Conservation (phyloP, 2,797 vertebrate genomes). For the Orestias chungarensis region DNA sequence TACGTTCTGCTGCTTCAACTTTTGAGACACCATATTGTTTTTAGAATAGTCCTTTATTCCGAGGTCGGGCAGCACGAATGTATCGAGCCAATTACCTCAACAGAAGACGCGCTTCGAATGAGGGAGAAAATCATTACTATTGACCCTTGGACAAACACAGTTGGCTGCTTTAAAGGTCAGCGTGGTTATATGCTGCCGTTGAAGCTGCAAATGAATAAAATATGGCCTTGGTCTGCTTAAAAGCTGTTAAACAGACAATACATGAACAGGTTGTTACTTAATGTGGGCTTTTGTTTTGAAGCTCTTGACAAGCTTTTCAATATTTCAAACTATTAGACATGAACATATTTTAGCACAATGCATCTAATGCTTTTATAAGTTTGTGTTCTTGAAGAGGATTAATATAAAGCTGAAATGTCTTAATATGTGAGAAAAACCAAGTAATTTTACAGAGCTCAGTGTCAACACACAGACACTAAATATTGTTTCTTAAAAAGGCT, state of each 20-base stretch:
- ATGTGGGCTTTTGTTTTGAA: background rate
- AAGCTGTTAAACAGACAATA: background rate
- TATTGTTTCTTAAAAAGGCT: too few relatives aligned
- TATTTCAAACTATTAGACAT: background rate
- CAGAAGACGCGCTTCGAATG: conserved; percentile 7
- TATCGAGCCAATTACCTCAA: conserved; percentile 36
- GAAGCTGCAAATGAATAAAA: conserved; percentile 6
- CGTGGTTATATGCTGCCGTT: background rate
- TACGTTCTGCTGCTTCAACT: background rate
- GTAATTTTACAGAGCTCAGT: background rate
- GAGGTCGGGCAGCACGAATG: background rate
- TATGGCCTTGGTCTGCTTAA: background rate
- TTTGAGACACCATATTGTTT: conserved; percentile 1
- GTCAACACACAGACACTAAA: background rate
- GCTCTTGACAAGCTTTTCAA: background rate
- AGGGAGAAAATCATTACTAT: conserved; percentile 20
- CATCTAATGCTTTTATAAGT: too few relatives aligned
- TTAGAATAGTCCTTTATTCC: background rate
- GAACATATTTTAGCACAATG: too few relatives aligned
- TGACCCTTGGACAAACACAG: conserved; percentile 8
- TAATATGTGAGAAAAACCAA: background rate
- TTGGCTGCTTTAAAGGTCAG: conserved; percentile 16
- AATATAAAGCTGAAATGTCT: background rate
- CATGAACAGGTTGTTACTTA: background rate
- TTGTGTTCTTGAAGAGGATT: too few relatives aligned